Evolutionary conservation across 2,888 invertebrate genomes (phyloP).

Genomic region (Scaeva pyrastri): DNA sequence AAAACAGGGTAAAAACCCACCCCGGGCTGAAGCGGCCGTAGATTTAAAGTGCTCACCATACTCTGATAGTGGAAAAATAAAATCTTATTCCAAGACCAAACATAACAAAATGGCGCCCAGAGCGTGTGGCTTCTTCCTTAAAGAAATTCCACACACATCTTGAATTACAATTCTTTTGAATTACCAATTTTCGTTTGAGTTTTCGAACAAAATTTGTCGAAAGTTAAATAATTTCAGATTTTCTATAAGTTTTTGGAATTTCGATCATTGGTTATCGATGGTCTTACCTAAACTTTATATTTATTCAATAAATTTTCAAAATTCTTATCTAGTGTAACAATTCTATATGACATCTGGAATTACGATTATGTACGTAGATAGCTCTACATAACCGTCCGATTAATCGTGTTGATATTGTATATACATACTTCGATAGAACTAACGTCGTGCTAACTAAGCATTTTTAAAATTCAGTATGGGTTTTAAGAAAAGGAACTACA

Average conservation of each 20-base stretch:
- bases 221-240: neutral
- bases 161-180: constrained; percentile 2
- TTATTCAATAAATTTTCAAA: neutral
- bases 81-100: too few relatives aligned
- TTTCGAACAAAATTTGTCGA: constrained; percentile 20
- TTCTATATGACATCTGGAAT: constrained; percentile 1
- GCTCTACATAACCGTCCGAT: constrained; percentile 11
- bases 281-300: constrained; percentile 3
- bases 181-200: neutral
- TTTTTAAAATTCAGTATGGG: constrained; percentile 23
- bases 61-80: too few relatives aligned
- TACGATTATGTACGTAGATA: constrained; percentile 13
- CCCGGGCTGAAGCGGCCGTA: too few relatives aligned
- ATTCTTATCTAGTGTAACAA: neutral
- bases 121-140: neutral
- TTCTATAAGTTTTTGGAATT: neutral
- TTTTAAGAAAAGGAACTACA: constrained; percentile 4
- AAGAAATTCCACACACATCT: neutral
- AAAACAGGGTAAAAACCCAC: too few relatives aligned
- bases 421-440: neutral
- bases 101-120: constrained; percentile 26
- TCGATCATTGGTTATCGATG: constrained; percentile 10
- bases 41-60: too few relatives aligned
- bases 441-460: too few relatives aligned
- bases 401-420: constrained; percentile 1